phyloP scores from a whole-genome alignment of 2,888 invertebrate species.

The Coecobrya sp. region DNA sequence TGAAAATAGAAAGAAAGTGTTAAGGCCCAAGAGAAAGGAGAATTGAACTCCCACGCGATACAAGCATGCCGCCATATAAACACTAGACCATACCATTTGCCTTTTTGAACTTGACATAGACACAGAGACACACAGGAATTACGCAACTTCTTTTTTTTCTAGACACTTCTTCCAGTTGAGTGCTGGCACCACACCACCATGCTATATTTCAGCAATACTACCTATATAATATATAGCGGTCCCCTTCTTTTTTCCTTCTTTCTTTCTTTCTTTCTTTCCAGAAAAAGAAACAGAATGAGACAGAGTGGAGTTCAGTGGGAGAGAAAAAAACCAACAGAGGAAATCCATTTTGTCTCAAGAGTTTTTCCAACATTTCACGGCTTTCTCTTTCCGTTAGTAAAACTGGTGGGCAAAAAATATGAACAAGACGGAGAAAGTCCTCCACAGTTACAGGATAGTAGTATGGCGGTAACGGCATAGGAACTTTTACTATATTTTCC shows the following conservation, averaged over 20 bases:
- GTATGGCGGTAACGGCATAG: conserved; percentile 35
- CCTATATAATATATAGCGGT: background rate
- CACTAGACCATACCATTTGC: conserved; percentile 8
- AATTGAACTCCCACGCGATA: conserved; percentile 55
- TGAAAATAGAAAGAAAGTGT: conserved; percentile 58
- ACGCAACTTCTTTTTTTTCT: conserved; percentile 60
- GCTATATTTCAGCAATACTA: background rate
- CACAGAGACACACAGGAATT: conserved; percentile 64
- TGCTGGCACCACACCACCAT: conserved; percentile 14
- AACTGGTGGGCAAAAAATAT: conserved; percentile 24
- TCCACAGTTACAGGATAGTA: background rate
- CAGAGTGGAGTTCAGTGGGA: conserved; percentile 37
- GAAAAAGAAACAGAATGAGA: conserved; percentile 35
- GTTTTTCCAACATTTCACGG: conserved; percentile 74
- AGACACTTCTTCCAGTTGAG: conserved; percentile 66
- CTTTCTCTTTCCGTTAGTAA: conserved; percentile 66
- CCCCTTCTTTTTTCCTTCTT: no score
- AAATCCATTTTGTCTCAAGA: conserved; percentile 76
- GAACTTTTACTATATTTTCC: conserved; percentile 40
- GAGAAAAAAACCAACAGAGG: conserved; percentile 71
- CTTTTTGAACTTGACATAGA: conserved; percentile 73
- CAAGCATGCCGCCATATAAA: background rate
- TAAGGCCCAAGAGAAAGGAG: conserved; percentile 21
- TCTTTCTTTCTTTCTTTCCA: background rate
- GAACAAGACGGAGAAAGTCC: conserved; percentile 44